Percentiles rank a stretch among this genome's conserved stretches.
Conservation (phyloP, 2,888 invertebrate genomes). For the Apeira syringaria region DNA sequence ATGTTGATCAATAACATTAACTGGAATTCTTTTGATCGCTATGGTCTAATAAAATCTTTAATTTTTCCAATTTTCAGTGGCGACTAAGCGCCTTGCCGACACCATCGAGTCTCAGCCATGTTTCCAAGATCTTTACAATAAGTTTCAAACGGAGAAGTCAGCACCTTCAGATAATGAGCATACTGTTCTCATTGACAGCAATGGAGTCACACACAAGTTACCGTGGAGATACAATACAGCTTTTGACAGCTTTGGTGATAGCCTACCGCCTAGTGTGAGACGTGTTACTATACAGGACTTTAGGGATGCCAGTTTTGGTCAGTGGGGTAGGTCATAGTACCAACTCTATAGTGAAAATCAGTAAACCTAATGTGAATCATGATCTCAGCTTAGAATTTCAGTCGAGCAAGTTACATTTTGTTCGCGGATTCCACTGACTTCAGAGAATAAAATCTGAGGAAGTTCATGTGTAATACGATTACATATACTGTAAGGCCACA, state of each 20-base stretch:
- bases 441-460: too few relatives aligned
- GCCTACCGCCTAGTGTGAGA: constrained; percentile 84
- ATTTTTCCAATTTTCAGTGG: constrained; percentile 47
- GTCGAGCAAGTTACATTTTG: too few relatives aligned
- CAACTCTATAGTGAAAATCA: too few relatives aligned
- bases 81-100: constrained; percentile 39
- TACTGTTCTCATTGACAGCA: constrained; percentile 55
- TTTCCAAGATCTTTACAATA: constrained; percentile 61
- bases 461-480: too few relatives aligned
- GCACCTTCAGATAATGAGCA: constrained; percentile 31
- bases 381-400: too few relatives aligned
- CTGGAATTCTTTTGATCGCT: too few relatives aligned
- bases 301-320: constrained; percentile 65
- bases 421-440: too few relatives aligned
- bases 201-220: constrained; percentile 65
- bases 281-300: constrained; percentile 82
- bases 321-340: too few relatives aligned
- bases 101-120: constrained; percentile 43
- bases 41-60: neutral
- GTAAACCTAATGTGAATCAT: too few relatives aligned
- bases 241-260: constrained; percentile 68
- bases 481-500: too few relatives aligned
- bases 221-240: constrained; percentile 82
- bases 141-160: constrained; percentile 52
- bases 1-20: too few relatives aligned